Base-by-base conservation (phyloP, 1,140 invertebrate species). In the Drosophila sproati region DNA sequence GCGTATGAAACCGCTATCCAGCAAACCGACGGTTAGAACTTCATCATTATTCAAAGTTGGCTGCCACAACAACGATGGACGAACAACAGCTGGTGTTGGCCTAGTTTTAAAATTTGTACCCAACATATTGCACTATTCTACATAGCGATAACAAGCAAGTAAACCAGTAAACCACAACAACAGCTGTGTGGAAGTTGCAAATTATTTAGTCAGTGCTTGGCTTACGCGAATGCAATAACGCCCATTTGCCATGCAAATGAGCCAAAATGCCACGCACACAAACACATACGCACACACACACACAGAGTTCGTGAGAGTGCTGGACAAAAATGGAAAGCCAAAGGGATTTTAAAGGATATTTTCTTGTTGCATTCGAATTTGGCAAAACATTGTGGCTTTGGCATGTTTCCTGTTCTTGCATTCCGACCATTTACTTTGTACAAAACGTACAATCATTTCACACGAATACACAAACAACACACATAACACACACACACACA, bases 231-330 rank as follows among this genome's bases (percentile, higher is more conserved):
- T 10, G 37, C 6, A 66, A 48, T 52, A 69, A 47, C 48, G 47
- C 60, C 60, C 81, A 86, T 86, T 61, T 48, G 59, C 50, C 73
- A 71, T 85, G 82, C 82, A 85, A 85, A 85, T 86, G 64, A 67
- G 52, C 43, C 32, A 64, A 69, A 32, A 54, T 52, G 45, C 45
- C 28, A n/a, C 0, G 20, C 45, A 47, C 20, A 57, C 12, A 41
- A 4, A 29, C 41, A 77, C 31, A 57, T 35, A 60, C 68, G 68
- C 56, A 57, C 5, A 37, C 41, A 72, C 31, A 61, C 31, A 50
- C 45, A 41, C 39, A 48, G 34, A 73, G 35, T 45, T 20, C 20
- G 20, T 20, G 20, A 20, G 20, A 20, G 20, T 20, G 20, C 1
- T 20, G 1, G 20, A 52, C 39, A 67, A 57, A 73, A 60, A 68